These are phyloP conservation scores for Drosophila conformis DNA, from an alignment of 2,888 invertebrate genomes.

Conservation along the genomic window DNA sequence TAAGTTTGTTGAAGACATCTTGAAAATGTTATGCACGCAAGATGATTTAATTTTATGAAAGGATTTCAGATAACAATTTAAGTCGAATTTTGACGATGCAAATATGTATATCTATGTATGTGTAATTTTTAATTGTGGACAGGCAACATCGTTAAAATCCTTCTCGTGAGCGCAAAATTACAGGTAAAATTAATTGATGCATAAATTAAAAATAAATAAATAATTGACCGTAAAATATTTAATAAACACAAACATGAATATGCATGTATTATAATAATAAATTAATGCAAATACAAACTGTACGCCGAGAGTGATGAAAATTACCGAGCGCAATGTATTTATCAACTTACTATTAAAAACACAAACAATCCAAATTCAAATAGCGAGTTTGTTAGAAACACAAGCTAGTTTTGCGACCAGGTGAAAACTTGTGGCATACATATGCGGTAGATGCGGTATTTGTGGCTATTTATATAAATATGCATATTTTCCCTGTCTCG, in stretches of 20 bases:
- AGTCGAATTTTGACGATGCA: no score
- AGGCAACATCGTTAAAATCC: background rate
- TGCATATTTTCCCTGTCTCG: conserved; percentile 8
- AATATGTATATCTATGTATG: background rate
- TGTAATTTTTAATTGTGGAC: background rate
- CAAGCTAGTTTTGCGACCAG: conserved; percentile 15
- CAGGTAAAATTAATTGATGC: conserved; percentile 21
- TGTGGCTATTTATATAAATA: background rate
- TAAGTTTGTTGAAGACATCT: background rate
- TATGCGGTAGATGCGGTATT: background rate
- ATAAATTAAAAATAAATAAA: conserved; percentile 39
- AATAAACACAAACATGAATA: conserved; percentile 51
- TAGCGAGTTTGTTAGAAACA: conserved; percentile 40
- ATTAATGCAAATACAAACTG: background rate
- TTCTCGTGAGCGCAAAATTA: background rate
- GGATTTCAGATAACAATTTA: background rate
- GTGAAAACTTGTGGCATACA: conserved; percentile 10
- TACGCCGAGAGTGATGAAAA: conserved; percentile 1
- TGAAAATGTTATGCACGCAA: background rate
- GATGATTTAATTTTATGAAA: background rate
- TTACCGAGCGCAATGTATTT: conserved; percentile 24
- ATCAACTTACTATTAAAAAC: conserved; percentile 46
- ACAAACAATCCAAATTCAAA: conserved; percentile 45
- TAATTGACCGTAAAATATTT: conserved; percentile 61
- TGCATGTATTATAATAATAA: conserved; percentile 3